Base-by-base conservation (phyloP, 2,888 invertebrate genomes). In the Andrena chrysosceles region DNA sequence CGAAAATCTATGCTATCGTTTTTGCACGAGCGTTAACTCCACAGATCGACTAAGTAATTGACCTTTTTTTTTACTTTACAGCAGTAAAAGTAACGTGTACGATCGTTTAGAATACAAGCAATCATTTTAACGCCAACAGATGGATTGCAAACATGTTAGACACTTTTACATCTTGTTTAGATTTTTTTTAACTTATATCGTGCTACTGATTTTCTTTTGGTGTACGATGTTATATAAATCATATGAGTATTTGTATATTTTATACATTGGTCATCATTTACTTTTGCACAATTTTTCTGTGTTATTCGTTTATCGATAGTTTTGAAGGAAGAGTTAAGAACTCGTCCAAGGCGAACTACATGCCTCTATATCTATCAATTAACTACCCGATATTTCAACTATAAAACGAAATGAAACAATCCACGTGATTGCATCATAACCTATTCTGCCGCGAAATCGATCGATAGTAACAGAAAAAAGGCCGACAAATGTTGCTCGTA, bases 371-470 rank as follows among this genome's bases (percentile, higher is more conserved):
- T 70, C 67, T 73, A 54, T 75, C 79, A 83, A 87, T 87, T 83
- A 87, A 81, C 73, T 63, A 66, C 29, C 33, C 70, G 64, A 85
- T 83, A 78, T 83, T 87, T 87, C 67, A 81, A 77, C 72, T 67
- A 60, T 49, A 73, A 81, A 87, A 81, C 81, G 87, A 79, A 69
- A 80, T 56, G 87, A 87, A 87, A 87, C 76, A 81, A 81, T 70
- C 79, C 67, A 77, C 70, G 54, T 76, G 85, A 68, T 87, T 87
- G 87, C 87, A 83, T 87, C 87, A 87, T 83, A 52, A 59, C 60
- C 56, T 54, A 78, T 68, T 33, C 70, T 56, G 67, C 63, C 23
- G 29, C 60, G 69, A 67, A 42, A 60, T 64, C 42, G 68, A 56
- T 73, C 60, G 13, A 42, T 63, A 26, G 20, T 10, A 2, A 2